Evolutionary conservation across 2,113 vertebrate genomes (phyloP).

Genomic region (Callipepla californica): DNA sequence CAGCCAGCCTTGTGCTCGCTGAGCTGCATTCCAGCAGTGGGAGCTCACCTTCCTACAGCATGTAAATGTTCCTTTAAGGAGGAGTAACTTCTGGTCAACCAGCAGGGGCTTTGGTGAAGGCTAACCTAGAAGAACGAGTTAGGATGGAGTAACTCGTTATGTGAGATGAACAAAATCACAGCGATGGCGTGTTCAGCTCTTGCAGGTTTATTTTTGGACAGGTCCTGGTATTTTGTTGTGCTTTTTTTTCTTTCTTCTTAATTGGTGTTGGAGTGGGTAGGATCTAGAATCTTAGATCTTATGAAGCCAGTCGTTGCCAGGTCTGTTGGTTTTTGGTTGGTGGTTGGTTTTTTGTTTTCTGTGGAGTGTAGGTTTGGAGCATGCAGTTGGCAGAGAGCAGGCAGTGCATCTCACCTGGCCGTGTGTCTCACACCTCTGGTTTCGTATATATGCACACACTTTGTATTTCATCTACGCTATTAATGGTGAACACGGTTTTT

Average conservation of each 20-base stretch:
- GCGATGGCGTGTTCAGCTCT: not conserved
- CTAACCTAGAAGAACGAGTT: slow-evolving; percentile 30
- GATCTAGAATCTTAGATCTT: not conserved
- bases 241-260: too few relatives aligned
- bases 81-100: slow-evolving; percentile 7
- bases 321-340: not conserved
- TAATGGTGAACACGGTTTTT: not conserved
- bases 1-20: not conserved
- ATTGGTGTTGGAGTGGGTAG: fast-evolving
- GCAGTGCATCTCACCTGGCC: not conserved
- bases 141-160: slow-evolving; percentile 14
- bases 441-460: not conserved
- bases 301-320: not conserved
- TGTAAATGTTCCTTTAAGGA: slow-evolving; percentile 44
- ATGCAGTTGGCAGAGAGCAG: not conserved
- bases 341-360: not conserved
- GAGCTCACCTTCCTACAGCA: slow-evolving; percentile 20
- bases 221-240: not conserved
- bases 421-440: not conserved
- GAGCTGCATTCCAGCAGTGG: slow-evolving; percentile 44
- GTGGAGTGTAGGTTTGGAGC: not conserved
- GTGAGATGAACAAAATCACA: not conserved
- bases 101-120: not conserved
- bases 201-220: not conserved
- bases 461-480: fast-evolving